A percentile compares a stretch with the other conserved stretches of the same genome.
Conservation (phyloP, 2,888 invertebrate genomes). For the Agonopterix arenella region DNA sequence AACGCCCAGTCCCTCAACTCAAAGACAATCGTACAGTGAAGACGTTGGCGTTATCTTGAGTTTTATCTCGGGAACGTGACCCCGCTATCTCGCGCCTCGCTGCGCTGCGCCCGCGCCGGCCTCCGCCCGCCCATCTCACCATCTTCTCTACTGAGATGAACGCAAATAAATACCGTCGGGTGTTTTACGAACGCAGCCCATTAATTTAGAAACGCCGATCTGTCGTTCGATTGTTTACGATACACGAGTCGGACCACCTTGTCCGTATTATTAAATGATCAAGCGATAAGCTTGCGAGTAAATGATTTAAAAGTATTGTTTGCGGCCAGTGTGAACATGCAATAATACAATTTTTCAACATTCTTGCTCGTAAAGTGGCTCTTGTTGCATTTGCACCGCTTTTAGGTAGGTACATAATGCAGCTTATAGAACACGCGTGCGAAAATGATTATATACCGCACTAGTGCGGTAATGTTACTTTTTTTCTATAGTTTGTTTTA, state of each 20-base stretch:
- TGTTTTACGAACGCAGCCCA: conserved; percentile 42
- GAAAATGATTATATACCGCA: no score
- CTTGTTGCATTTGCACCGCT: no score
- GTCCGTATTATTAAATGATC: conserved; percentile 69
- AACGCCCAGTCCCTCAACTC: conserved; percentile 13
- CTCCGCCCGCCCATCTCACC: no score
- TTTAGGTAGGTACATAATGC: no score
- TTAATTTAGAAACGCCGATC: conserved; percentile 65
- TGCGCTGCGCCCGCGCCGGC: no score
- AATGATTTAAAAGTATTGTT: conserved; percentile 23
- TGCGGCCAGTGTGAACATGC: no score
- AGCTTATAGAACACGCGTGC: no score
- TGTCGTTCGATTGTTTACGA: conserved; percentile 61
- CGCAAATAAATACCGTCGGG: conserved; percentile 38
- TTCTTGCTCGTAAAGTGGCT: no score
- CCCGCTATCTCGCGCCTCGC: conserved; percentile 54
- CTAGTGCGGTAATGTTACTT: no score
- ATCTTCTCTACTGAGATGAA: no score
- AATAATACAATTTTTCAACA: no score
- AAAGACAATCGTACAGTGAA: conserved; percentile 62
- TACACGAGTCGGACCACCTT: conserved; percentile 53
- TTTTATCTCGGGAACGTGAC: conserved; percentile 71
- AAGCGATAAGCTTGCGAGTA: conserved; percentile 40
- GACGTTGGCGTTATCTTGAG: conserved; percentile 53
- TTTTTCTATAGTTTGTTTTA: no score